Evolutionary conservation across 2,888 invertebrate genomes (phyloP).

Genomic region (Heliothis peltigera): DNA sequence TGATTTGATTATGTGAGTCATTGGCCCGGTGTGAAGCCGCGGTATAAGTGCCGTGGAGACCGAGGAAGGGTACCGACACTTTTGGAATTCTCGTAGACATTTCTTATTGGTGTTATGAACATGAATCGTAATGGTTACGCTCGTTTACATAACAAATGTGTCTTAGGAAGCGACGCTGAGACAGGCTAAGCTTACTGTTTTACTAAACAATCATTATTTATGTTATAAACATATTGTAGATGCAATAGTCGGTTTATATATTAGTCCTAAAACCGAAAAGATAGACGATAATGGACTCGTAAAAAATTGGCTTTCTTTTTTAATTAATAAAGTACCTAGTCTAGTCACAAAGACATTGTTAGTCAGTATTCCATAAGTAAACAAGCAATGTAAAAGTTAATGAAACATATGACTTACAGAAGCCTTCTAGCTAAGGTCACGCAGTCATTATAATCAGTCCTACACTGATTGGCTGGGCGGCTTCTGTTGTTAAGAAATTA

Average conservation of each 20-base stretch:
- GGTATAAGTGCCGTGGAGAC: slow-evolving; percentile 26
- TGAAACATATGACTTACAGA: slow-evolving; percentile 10
- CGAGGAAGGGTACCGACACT: slow-evolving; percentile 45
- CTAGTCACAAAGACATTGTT: no score
- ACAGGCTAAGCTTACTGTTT: slow-evolving; percentile 20
- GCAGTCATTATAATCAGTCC: slow-evolving; percentile 16
- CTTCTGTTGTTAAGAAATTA: slow-evolving; percentile 30
- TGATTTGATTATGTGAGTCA: slow-evolving; percentile 64
- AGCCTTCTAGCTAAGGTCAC: slow-evolving; percentile 27
- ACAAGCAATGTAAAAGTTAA: background rate
- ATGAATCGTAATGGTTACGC: slow-evolving; percentile 26
- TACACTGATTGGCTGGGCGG: background rate
- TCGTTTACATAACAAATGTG: slow-evolving; percentile 50
- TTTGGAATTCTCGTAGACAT: slow-evolving; percentile 44
- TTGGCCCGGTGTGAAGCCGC: slow-evolving; percentile 61
- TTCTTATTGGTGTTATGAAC: slow-evolving; percentile 29
- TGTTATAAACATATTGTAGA: no score
- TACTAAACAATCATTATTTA: background rate
- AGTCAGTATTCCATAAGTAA: background rate
- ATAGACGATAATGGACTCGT: no score
- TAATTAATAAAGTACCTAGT: no score
- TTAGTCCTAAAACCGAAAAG: no score
- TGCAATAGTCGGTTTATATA: no score
- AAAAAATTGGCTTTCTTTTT: no score
- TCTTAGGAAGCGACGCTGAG: slow-evolving; percentile 21